Conservation (phyloP, 2,888 invertebrate genomes). For the Epicampocera succincta region DNA sequence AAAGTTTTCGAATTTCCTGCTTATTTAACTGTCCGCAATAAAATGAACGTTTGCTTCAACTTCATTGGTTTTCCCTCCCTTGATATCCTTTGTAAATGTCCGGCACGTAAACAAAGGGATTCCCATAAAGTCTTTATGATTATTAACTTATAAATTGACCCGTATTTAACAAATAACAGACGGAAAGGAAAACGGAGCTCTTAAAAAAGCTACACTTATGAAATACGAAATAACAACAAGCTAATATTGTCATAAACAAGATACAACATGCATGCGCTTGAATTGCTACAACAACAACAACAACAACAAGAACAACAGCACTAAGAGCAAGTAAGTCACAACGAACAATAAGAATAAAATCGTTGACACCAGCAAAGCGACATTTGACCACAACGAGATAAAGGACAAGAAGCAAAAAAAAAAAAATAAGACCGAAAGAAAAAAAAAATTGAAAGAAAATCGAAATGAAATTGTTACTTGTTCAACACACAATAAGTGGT, state of each 20-base stretch:
- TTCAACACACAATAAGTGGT: constrained; percentile 59
- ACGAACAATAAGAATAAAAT: constrained; percentile 49
- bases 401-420: not conserved
- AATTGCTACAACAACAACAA: constrained; percentile 32
- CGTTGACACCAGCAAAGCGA: constrained; percentile 59
- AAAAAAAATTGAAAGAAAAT: constrained; percentile 23
- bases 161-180: constrained; percentile 40
- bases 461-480: constrained; percentile 56
- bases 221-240: constrained; percentile 51
- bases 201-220: not conserved
- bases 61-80: not conserved
- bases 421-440: not conserved
- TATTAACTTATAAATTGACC: constrained; percentile 65
- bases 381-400: constrained; percentile 54
- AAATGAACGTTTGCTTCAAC: no score
- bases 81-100: constrained; percentile 4
- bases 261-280: constrained; percentile 47
- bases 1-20: not conserved
- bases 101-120: constrained; percentile 43
- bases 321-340: constrained; percentile 37
- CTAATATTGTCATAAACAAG: constrained; percentile 60
- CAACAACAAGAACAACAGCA: no score
- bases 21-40: no score
- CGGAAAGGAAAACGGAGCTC: not conserved
- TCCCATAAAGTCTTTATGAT: constrained; percentile 54